Base-by-base conservation (phyloP, 2,888 invertebrate species). In the Lasioglossum villosulum region DNA sequence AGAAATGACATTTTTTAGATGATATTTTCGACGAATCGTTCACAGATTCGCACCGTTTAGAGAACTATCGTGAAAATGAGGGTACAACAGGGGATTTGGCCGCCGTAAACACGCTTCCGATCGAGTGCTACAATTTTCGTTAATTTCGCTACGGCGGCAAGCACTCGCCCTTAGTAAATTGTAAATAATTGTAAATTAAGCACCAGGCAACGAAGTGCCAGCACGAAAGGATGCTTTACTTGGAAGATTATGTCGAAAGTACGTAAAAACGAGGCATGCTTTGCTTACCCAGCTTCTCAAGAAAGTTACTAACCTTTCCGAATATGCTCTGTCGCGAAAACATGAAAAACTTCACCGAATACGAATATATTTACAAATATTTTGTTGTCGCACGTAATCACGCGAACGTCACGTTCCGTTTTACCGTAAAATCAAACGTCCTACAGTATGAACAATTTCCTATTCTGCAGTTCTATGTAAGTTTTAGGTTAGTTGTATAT, bases 241-340 rank as follows among this genome's bases (percentile, higher is more conserved):
- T 99, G 92, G 99, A 99, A 96, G 99, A 99, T 97, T 99, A 99
- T 96, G 96, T 99, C 92, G 99, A 99, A 97, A 99, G 99, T 99
- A 97, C 97, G 98, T 97, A 93, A 87, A 91, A 89, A 90, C 79
- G 78, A 82, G 80, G 78, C 86, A 86, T 84, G 88, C 87, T 89
- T 80, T 81, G 82, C 83, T 90, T 84, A 80, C 86, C 84, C 86
- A 76, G 87, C 87, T 89, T 88, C 79, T 79, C 71, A 85, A 84
- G 83, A 86, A 86, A 86, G 78, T 83, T 92, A 92, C 92, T 93
- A 93, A 91, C 92, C 92, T 90, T 90, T 86, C 80, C 74, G 79
- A 86, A 89, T 84, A 87, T 79, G 81, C 81, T 82, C 79, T 74
- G 82, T 83, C 70, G 81, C 73, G 66, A 27, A 87, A 82, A 83